Percentiles rank a stretch among this genome's conserved stretches.
Conservation (phyloP, 2,888 invertebrate genomes). For the Stenurella melanura region DNA sequence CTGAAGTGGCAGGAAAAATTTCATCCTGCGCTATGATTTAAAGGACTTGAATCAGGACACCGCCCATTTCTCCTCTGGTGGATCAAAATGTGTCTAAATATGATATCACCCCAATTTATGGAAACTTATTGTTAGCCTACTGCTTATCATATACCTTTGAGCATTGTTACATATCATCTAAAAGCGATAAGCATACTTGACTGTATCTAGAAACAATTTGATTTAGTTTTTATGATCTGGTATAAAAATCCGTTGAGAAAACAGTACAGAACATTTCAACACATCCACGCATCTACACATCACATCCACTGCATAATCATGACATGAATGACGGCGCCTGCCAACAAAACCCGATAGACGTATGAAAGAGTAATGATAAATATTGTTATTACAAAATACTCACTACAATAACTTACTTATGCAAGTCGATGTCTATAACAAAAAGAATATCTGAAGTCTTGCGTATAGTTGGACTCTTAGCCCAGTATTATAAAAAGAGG, state of each 20-base stretch:
- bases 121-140: no score
- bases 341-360: background rate
- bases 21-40: no score
- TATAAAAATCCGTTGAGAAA: background rate
- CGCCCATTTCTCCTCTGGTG: no score
- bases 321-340: slow-evolving; percentile 2
- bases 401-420: slow-evolving; percentile 2
- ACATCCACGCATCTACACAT: background rate
- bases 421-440: background rate
- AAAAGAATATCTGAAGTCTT: background rate
- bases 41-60: no score
- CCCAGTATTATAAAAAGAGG: background rate
- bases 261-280: background rate
- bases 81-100: no score
- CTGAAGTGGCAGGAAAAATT: no score
- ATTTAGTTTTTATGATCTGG: background rate
- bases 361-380: slow-evolving; percentile 1
- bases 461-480: background rate
- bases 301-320: slow-evolving; percentile 3
- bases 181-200: no score
- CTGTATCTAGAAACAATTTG: background rate
- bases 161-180: no score
- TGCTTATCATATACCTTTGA: no score
- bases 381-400: background rate
- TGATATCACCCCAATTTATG: no score